Evolutionary conservation across 2,113 vertebrate species (phyloP), one percentile per base, ranked within the genome.

Genomic region (Saguinus imperator): DNA sequence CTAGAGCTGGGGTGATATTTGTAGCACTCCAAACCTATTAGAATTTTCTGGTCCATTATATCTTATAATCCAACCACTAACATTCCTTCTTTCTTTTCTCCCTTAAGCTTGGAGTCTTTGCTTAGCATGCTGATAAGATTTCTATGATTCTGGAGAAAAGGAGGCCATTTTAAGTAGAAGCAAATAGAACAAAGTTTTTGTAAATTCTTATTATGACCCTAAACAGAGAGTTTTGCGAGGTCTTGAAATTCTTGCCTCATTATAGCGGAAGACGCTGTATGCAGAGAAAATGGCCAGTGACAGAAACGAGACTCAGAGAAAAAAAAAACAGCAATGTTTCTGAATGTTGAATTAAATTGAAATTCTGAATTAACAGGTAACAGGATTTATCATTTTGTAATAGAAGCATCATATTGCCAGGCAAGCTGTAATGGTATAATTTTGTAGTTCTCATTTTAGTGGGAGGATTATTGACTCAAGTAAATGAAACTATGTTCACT

Each of bases 301-400:
- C 32, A 50, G 55, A 89, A 73, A 70, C 45, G 75, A 96, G 52
- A 89, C 9, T 45, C 70, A 72, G 66, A 64, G 66, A 48, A 32
- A 64, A 14, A 35, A 73, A 89, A 93, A 91, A 50, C 8, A 66
- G 35, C n/a, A 43, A 1, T 58, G 10, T 68, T 86, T 95, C n/a
- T 80, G 37, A 87, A 83, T 27, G 68, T 27, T 50, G 18, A 81
- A 40, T 94, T 81, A 35, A 89, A 14, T 2, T 43, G 23, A 75
- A 91, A 81, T 87, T 88, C 55, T 95, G 81, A 96, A 79, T 66
- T 66, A 94, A 87, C 21, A 79, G 58, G 86, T 61, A 37, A 86
- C 52, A 12, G 1, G 37, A 58, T 43, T 82, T 83, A 37, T 81
- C 92, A 89, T 66, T 86, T 61, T 81, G 18, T 70, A 48, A 40